A percentile compares a stretch with the other conserved stretches of the same genome.
phyloP scores from a whole-genome alignment of 2,113 vertebrate species.

The Procapra przewalskii region DNA sequence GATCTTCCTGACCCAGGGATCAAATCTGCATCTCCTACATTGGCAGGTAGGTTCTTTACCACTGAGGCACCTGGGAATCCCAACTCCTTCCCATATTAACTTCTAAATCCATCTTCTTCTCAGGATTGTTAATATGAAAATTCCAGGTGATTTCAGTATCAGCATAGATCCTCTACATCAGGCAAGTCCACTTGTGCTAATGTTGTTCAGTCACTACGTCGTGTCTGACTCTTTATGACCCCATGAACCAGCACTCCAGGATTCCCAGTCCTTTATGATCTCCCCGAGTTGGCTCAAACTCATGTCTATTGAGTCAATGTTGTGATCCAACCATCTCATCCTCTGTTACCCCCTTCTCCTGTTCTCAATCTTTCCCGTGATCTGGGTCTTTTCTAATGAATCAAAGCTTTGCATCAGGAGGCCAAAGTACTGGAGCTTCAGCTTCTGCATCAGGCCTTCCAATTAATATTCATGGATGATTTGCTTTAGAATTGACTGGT shows the following conservation, averaged over 20 bases:
- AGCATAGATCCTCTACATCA: not conserved
- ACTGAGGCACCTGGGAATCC: not conserved
- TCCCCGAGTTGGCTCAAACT: not conserved
- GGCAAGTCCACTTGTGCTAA: not conserved
- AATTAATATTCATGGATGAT: not conserved
- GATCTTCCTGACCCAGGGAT: not conserved
- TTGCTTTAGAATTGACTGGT: not conserved
- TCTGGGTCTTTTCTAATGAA: not conserved
- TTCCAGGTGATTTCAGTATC: not conserved
- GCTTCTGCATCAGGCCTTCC: not conserved
- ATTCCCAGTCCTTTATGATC: not conserved
- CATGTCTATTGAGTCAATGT: not conserved
- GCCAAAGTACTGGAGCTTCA: not conserved
- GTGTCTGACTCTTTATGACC: not conserved
- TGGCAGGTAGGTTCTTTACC: not conserved
- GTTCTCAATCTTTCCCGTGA: not conserved
- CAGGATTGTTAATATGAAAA: not conserved
- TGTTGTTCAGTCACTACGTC: not conserved
- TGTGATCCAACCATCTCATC: not conserved
- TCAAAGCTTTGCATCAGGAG: not conserved
- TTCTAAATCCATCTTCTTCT: not conserved
- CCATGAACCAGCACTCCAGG: not conserved
- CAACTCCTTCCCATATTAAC: not conserved
- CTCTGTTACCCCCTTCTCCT: not conserved
- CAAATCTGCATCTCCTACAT: not conserved